A percentile compares a stretch with the other conserved stretches of the same genome.
phyloP scores from a whole-genome alignment of 23 tunicate species.

The Phallusia fumigata region DNA sequence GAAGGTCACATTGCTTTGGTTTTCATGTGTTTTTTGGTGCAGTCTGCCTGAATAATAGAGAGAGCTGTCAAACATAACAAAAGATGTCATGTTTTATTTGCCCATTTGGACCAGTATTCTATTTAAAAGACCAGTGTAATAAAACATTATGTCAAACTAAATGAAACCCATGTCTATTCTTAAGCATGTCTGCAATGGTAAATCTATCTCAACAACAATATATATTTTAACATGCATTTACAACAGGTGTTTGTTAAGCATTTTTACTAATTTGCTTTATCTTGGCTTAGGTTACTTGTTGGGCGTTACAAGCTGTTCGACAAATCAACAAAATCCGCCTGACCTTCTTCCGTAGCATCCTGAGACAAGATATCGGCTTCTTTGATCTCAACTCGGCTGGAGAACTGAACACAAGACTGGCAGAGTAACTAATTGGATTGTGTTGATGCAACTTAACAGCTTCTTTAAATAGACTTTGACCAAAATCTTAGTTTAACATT shows the following conservation, averaged over 20 bases:
- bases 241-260: neutral
- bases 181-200: too few species aligned
- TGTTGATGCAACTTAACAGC: neutral
- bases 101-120: too few species aligned
- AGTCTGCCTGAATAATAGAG: too few species aligned
- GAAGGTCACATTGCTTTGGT: too few species aligned
- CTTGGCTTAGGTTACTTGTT: slow-evolving; percentile 50
- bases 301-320: slow-evolving; percentile 77
- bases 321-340: slow-evolving; percentile 78
- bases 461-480: neutral
- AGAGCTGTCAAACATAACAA: neutral
- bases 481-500: neutral
- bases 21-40: too few species aligned
- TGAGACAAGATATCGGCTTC: slow-evolving; percentile 93
- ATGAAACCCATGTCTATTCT: too few species aligned
- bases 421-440: slow-evolving; percentile 59
- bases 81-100: neutral
- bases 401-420: slow-evolving; percentile 94
- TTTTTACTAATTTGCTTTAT: neutral
- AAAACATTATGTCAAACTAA: too few species aligned
- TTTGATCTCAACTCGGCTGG: slow-evolving; percentile 97
- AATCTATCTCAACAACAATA: too few species aligned
- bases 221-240: too few species aligned
- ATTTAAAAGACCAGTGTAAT: too few species aligned
- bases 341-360: slow-evolving; percentile 71